Evolutionary conservation across 2,113 vertebrate species (phyloP).

Genomic region (Cepphus grylle): DNA sequence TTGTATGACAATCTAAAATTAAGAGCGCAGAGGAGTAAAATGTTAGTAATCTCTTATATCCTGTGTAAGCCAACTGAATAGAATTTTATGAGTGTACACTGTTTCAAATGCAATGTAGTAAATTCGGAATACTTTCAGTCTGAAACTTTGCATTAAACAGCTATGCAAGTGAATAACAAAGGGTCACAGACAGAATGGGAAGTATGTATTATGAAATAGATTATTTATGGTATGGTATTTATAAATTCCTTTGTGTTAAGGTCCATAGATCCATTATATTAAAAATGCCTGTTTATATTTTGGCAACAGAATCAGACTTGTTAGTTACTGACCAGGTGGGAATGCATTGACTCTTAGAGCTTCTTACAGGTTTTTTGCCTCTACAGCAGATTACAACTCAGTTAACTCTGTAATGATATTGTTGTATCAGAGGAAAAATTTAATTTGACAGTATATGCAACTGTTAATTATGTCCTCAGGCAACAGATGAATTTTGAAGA

Average conservation of each 20-base stretch:
- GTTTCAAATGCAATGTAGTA: neutral
- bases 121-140: neutral
- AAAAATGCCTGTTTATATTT: neutral
- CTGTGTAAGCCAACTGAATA: neutral
- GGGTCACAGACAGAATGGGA: neutral
- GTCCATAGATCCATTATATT: neutral
- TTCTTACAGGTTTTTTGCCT: neutral
- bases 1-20: neutral
- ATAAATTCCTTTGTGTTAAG: neutral
- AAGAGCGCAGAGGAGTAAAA: neutral
- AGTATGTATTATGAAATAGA: neutral
- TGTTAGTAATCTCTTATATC: neutral
- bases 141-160: neutral
- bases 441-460: neutral
- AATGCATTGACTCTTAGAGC: neutral
- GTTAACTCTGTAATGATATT: neutral
- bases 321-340: neutral
- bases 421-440: neutral
- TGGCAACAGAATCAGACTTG: neutral
- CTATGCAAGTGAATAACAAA: neutral
- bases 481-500: neutral
- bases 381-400: neutral
- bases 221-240: neutral
- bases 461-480: neutral
- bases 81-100: neutral